Base-by-base conservation (phyloP, 2,888 invertebrate species). In the Tricholauxania praeusta region DNA sequence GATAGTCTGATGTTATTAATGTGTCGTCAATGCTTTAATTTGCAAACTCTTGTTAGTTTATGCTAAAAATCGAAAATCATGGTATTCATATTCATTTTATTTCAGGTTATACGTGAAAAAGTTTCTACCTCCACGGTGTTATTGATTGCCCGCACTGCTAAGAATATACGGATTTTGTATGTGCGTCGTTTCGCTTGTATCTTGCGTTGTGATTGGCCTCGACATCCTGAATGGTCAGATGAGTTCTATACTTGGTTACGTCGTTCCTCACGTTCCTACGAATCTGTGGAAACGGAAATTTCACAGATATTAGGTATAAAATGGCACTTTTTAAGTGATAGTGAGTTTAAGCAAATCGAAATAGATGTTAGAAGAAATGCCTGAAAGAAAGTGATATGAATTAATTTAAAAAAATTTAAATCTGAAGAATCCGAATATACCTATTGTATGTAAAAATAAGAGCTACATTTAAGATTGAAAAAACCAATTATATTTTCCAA, bases 61-160 rank as follows among this genome's bases (percentile, higher is more conserved):
- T 57, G 49, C 32, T 12, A 8, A 53, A 6, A 53, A 10, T 8
- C 12, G 6, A 12, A n/a, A 15, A 39, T n/a, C 19, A 7, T 59
- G 2, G 48, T 62, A 19, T n/a, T 49, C 15, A 59, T 28, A 28
- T 60, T 14, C 49, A 10, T 49, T 52, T 51, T 22, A 52, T 60
- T 62, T 22, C 81, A 93, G 93, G 87, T 92, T 78, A 89, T 94
- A 39, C 90, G 93, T 10, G 94, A 95, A 83, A 89, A 92, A 80
- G 89, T 96, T 72, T 95, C 95, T 6, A 94, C 94, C 2, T 89
- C 93, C 0, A 95, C 94, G 0, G 89, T 94, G 17, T 86, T 95
- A 57, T 88, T 95, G 15, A 88, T 95, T 59, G 93, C 92, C 0
- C 89, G 89, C 63, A 90, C 91, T 2, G 92, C 91, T 0, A 90